These are phyloP conservation scores for Villa cingulata DNA, from an alignment of 2,888 invertebrate genomes.

Conservation along the genomic window DNA sequence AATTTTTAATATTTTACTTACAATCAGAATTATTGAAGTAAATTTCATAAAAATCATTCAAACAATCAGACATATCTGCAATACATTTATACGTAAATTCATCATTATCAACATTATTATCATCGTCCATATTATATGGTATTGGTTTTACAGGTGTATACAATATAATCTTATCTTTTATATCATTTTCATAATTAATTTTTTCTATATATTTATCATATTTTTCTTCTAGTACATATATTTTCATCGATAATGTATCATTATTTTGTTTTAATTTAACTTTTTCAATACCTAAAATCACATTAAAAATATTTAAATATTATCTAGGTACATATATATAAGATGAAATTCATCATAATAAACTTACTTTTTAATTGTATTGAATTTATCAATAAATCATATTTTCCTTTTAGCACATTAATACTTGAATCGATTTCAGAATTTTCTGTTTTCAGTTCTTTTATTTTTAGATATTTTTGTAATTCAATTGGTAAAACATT, in stretches of 20 bases:
- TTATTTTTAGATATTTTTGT: slow-evolving; percentile 24
- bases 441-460: slow-evolving; percentile 22
- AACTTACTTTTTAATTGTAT: slow-evolving; percentile 28
- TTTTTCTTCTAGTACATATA: slow-evolving; percentile 25
- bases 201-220: slow-evolving; percentile 18
- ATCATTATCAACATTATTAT: slow-evolving; percentile 24
- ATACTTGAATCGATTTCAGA: slow-evolving; percentile 15
- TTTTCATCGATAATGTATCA: slow-evolving; percentile 19
- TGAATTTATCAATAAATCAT: slow-evolving; percentile 20
- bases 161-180: slow-evolving; percentile 19
- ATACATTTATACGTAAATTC: slow-evolving; percentile 22
- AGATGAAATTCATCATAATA: not conserved
- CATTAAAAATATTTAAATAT: too few species aligned
- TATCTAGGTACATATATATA: not conserved
- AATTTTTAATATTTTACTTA: too few species aligned
- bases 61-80: too few species aligned
- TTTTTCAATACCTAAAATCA: slow-evolving; percentile 24
- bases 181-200: slow-evolving; percentile 20
- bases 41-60: slow-evolving; percentile 26
- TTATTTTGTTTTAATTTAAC: slow-evolving; percentile 22
- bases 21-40: slow-evolving; percentile 18
- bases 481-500: slow-evolving; percentile 24
- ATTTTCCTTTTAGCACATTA: slow-evolving; percentile 20
- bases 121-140: too few species aligned
- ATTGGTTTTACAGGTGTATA: slow-evolving; percentile 28